Conservation (phyloP, 2,888 invertebrate species). For the Aricia artaxerxes region DNA sequence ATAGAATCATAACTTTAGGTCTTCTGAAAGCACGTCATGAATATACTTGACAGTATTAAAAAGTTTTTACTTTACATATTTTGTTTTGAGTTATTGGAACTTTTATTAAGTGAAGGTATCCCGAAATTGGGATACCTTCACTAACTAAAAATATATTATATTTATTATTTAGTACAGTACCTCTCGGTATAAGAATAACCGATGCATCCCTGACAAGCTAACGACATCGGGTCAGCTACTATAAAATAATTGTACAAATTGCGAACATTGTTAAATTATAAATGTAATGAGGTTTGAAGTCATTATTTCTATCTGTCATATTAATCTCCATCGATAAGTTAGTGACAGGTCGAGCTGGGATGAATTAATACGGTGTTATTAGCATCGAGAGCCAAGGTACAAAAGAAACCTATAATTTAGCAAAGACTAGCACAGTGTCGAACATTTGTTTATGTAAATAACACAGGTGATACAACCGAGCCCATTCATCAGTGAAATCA, state of each 20-base stretch:
- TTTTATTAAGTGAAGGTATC: background rate
- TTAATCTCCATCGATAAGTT: conserved; percentile 52
- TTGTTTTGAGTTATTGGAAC: too few species aligned
- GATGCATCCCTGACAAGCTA: background rate
- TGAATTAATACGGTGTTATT: conserved; percentile 61
- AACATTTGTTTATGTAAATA: conserved; percentile 41
- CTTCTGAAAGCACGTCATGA: background rate
- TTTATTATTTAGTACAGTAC: background rate
- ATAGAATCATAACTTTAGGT: background rate
- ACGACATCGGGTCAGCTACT: conserved; percentile 1
- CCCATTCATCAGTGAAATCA: conserved; percentile 22
- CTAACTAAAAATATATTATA: background rate
- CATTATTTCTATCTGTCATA: conserved; percentile 50
- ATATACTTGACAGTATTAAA: background rate
- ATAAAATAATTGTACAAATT: conserved; percentile 1
- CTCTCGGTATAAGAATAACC: background rate
- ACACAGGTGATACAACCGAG: conserved; percentile 28
- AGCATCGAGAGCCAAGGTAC: conserved; percentile 56
- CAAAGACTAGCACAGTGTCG: conserved; percentile 49
- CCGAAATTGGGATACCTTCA: background rate
- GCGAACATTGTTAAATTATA: conserved; percentile 29
- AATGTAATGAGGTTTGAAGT: conserved; percentile 27
- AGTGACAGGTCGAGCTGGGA: conserved; percentile 52
- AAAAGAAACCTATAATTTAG: conserved; percentile 65
- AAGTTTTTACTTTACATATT: too few species aligned